Conservation (phyloP, 2,113 vertebrate genomes). For the Notarius lentiginosus region DNA sequence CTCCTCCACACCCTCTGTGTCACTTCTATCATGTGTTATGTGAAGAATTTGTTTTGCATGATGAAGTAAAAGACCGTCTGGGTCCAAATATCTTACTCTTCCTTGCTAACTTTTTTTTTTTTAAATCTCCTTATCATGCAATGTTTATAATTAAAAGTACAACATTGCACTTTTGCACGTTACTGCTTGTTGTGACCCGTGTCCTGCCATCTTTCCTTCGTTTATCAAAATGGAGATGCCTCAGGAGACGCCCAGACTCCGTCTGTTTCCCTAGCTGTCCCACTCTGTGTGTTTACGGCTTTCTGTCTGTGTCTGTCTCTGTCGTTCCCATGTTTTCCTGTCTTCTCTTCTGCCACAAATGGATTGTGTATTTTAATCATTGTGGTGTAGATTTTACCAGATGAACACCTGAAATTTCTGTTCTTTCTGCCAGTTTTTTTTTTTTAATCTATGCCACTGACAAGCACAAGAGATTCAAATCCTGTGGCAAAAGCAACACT, state of each 20-base stretch:
- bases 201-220: not conserved
- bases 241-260: conserved; percentile 49
- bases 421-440: not conserved
- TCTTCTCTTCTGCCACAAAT: conserved; percentile 32
- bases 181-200: not conserved
- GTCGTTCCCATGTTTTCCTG: not conserved
- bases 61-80: not conserved
- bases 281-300: conserved; percentile 37
- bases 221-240: conserved; percentile 17
- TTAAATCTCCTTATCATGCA: not conserved
- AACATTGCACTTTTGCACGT: not conserved
- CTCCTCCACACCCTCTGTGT: not conserved
- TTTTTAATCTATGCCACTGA: not conserved
- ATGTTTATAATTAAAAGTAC: not conserved
- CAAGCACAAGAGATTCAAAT: not conserved
- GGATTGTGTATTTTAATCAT: conserved; percentile 10
- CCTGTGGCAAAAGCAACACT: not conserved
- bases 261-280: conserved; percentile 15
- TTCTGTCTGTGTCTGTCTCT: not conserved
- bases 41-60: conserved; percentile 13
- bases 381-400: not conserved
- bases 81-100: too few relatives aligned
- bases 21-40: not conserved
- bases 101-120: not conserved
- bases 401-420: conserved; percentile 7